Conservation (phyloP, 2,888 invertebrate genomes). For the Saturnia pavonia region DNA sequence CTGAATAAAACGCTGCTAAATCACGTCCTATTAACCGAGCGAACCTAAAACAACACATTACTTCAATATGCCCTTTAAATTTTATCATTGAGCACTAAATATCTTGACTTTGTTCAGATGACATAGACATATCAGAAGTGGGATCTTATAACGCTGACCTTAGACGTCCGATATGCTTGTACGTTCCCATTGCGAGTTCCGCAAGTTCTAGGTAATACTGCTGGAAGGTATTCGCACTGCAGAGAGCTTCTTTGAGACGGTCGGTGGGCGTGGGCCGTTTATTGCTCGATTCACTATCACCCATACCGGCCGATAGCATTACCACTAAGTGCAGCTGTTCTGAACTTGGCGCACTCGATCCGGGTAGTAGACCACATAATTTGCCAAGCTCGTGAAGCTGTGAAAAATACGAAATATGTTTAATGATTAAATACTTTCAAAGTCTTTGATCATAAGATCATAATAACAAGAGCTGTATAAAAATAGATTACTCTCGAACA, state of each 20-base stretch:
- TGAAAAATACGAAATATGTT: constrained; percentile 14
- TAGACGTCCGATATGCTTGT: constrained; percentile 93
- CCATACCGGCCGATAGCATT: constrained; percentile 95
- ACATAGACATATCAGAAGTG: background rate
- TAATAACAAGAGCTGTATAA: no score
- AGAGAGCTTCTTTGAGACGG: constrained; percentile 93
- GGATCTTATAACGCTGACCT: constrained; percentile 49
- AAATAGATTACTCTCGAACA: no score
- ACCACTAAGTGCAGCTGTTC: constrained; percentile 95
- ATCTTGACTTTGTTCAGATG: no score
- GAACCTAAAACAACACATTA: constrained; percentile 75
- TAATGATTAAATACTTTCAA: no score
- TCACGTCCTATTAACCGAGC: constrained; percentile 95
- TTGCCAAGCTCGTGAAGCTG: constrained; percentile 92
- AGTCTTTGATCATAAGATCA: no score
- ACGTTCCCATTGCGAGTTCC: constrained; percentile 97
- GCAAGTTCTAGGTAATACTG: constrained; percentile 96
- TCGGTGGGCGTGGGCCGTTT: constrained; percentile 86
- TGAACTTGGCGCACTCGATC: constrained; percentile 88
- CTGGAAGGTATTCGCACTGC: constrained; percentile 93
- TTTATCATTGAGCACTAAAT: background rate
- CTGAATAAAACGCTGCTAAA: constrained; percentile 94
- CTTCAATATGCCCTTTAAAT: background rate
- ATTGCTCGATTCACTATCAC: constrained; percentile 83
- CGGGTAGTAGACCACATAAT: constrained; percentile 95